These are phyloP conservation scores for Lagocephalus sceleratus DNA, from an alignment of 2,797 vertebrate genomes.

Conservation along the genomic window DNA sequence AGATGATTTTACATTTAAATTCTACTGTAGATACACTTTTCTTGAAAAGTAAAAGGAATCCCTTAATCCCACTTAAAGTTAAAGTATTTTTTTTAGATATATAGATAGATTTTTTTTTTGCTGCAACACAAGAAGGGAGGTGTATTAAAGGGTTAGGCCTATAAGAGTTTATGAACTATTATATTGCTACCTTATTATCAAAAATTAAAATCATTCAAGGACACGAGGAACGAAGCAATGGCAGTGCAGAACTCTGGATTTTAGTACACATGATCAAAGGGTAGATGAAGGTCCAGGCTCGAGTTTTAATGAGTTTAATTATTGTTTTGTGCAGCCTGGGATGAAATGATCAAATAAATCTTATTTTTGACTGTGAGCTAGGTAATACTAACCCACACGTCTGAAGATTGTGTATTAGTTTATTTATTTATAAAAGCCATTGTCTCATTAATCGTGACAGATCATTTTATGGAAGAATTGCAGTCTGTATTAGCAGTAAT, in stretches of 20 bases:
- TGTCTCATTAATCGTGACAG: no score
- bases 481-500: no score
- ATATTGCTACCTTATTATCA: constrained; percentile 18
- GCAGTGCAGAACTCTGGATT: constrained; percentile 2
- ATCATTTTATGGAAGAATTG: no score
- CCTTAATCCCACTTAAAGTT: constrained; percentile 5
- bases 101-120: constrained; percentile 1
- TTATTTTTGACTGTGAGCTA: no score
- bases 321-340: background rate
- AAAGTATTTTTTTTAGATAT: constrained; percentile 9
- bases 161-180: no score
- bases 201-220: constrained; percentile 19
- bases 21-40: no score
- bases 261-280: no score
- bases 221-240: constrained; percentile 10
- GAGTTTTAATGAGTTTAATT: constrained; percentile 24
- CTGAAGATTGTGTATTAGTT: no score
- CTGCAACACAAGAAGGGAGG: constrained; percentile 1
- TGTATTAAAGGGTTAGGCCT: background rate
- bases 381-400: no score
- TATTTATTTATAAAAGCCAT: no score
- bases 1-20: constrained; percentile 53
- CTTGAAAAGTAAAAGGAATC: constrained; percentile 7
- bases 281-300: constrained; percentile 21
- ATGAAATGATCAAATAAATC: no score